Evolutionary conservation across 2,888 invertebrate genomes (phyloP).

Genomic region (Vesta saturnalis): DNA sequence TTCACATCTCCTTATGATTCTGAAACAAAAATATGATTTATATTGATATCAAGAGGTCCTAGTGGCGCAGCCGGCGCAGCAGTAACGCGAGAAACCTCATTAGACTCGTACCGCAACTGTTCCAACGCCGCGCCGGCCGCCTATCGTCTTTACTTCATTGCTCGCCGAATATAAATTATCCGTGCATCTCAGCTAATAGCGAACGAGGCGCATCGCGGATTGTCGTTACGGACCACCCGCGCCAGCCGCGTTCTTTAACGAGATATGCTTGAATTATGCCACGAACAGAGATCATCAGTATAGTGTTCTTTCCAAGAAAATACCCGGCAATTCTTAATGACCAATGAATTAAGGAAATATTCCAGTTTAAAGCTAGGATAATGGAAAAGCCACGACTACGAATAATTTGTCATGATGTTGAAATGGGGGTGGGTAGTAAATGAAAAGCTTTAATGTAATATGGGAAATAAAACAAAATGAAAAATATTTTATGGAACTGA

Average conservation of each 20-base stretch:
- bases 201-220: conserved; percentile 55
- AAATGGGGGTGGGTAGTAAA: conserved; percentile 40
- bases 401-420: conserved; percentile 50
- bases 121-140: conserved; percentile 47
- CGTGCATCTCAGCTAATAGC: conserved; percentile 50
- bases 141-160: conserved; percentile 54
- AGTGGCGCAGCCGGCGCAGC: conserved; percentile 46
- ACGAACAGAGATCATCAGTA: conserved; percentile 56
- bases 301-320: conserved; percentile 52
- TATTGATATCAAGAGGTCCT: conserved; percentile 43
- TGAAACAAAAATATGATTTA: conserved; percentile 46
- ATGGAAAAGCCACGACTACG: conserved; percentile 48
- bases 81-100: conserved; percentile 51
- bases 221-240: conserved; percentile 59
- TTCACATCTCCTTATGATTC: conserved; percentile 47
- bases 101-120: conserved; percentile 51
- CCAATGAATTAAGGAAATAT: conserved; percentile 58
- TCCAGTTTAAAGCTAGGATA: conserved; percentile 49
- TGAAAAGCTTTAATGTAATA: conserved; percentile 37
- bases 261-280: conserved; percentile 60
- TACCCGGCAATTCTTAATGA: conserved; percentile 58
- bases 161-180: conserved; percentile 58
- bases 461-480: conserved; percentile 21
- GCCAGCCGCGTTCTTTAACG: conserved; percentile 56
- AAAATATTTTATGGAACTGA: no score